These are phyloP conservation scores for Tursiops truncatus DNA, from an alignment of 2,113 vertebrate species.

Conservation along the genomic window DNA sequence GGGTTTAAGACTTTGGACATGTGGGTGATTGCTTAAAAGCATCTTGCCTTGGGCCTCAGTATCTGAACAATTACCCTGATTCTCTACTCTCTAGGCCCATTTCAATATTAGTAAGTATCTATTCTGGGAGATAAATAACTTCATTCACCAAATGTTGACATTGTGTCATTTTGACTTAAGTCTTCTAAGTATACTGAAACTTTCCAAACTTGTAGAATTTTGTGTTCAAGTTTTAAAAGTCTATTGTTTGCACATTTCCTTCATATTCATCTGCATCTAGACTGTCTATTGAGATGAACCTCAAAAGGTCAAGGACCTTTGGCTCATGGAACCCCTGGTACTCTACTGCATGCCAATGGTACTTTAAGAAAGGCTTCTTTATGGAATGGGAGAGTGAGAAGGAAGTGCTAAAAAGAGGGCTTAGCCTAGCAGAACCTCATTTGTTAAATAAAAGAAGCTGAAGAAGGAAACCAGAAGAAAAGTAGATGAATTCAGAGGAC, in stretches of 20 bases:
- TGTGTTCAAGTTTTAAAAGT: not conserved
- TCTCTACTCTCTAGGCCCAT: not conserved
- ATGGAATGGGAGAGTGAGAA: not conserved
- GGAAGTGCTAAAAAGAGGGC: accelerated
- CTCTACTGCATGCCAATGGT: not conserved
- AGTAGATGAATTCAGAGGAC: not conserved
- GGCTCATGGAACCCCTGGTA: not conserved
- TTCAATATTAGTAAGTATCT: not conserved
- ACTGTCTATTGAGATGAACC: not conserved
- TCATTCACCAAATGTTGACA: not conserved
- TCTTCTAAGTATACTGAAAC: not conserved
- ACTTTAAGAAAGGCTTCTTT: not conserved
- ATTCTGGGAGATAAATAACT: constrained; percentile 17
- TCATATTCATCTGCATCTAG: not conserved
- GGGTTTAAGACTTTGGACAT: not conserved
- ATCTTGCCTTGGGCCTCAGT: not conserved
- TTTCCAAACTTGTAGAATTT: not conserved
- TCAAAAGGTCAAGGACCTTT: not conserved
- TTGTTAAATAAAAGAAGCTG: not conserved
- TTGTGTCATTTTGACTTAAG: not conserved
- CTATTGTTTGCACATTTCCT: not conserved
- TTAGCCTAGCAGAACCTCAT: not conserved
- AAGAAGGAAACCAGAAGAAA: not conserved
- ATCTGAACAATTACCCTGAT: not conserved
- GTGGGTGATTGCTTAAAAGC: not conserved